Evolutionary conservation across 2,797 vertebrate genomes (phyloP).

Genomic region (Balearica regulorum): DNA sequence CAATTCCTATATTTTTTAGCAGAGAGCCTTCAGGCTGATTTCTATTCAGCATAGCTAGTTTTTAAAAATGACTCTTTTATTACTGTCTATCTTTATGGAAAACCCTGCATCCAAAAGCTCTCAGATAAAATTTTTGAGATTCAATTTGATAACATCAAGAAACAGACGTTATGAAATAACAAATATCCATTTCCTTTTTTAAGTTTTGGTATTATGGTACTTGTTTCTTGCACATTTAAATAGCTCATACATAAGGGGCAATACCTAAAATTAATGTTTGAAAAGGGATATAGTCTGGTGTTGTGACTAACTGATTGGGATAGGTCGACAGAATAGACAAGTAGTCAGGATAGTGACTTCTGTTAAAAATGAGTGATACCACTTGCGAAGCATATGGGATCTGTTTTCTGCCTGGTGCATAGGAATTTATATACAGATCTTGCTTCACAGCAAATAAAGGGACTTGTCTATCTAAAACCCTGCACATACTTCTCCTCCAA

Average conservation of each 20-base stretch:
- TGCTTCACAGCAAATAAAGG: background rate
- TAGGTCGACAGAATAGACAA: background rate
- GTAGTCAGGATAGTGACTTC: background rate
- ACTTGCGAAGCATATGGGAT: background rate
- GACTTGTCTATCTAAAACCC: background rate
- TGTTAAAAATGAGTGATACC: background rate
- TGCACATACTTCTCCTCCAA: background rate
- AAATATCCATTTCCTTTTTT: background rate
- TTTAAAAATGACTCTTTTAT: background rate
- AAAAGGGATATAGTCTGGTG: background rate
- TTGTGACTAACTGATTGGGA: background rate
- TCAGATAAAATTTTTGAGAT: background rate
- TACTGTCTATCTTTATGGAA: background rate
- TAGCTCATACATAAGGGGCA: background rate
- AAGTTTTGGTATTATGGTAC: background rate
- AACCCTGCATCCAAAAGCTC: background rate
- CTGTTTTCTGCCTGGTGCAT: background rate
- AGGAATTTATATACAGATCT: background rate
- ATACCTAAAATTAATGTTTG: background rate
- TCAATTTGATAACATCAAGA: background rate
- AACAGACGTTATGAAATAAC: background rate
- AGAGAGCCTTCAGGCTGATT: background rate
- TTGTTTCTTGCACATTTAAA: background rate
- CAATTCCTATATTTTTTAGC: background rate
- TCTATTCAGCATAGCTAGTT: background rate